These are phyloP conservation scores for Vireo griseus DNA, from an alignment of 2,797 vertebrate species.

Conservation along the genomic window DNA sequence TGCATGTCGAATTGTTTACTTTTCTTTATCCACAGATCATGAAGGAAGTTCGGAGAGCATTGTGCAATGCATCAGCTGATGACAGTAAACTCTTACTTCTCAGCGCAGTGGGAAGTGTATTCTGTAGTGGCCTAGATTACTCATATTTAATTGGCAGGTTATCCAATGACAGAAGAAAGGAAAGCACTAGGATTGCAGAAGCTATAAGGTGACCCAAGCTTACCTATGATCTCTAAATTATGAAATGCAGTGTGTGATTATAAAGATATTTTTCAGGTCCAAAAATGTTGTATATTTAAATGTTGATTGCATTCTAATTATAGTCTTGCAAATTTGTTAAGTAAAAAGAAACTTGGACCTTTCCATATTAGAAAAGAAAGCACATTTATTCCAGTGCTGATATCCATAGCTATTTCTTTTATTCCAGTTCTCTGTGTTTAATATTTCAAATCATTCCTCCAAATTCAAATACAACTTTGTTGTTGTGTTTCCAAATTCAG, in stretches of 20 bases:
- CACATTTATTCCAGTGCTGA: background rate
- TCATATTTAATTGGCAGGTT: conserved; percentile 95
- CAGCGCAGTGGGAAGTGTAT: conserved; percentile 92
- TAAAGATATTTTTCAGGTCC: conserved; percentile 48
- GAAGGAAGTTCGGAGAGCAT: conserved; percentile 94
- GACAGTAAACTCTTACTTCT: conserved; percentile 95
- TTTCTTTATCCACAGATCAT: conserved; percentile 85
- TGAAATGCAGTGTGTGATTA: conserved; percentile 62
- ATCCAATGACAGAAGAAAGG: conserved; percentile 93
- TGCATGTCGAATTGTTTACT: conserved; percentile 49
- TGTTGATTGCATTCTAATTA: conserved; percentile 58
- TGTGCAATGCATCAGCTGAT: conserved; percentile 90
- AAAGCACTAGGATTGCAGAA: conserved; percentile 94
- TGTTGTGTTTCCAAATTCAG: conserved; percentile 23
- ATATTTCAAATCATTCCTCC: conserved; percentile 28
- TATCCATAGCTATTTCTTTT: conserved; percentile 12
- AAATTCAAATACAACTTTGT: conserved; percentile 19
- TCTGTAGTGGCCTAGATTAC: conserved; percentile 96
- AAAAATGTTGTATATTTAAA: conserved; percentile 61
- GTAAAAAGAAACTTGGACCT: conserved; percentile 36
- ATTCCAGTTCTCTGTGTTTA: conserved; percentile 31
- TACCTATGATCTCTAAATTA: conserved; percentile 59
- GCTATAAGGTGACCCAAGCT: conserved; percentile 86
- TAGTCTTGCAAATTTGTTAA: conserved; percentile 24
- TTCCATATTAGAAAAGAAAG: background rate